Evolutionary conservation across 2,113 vertebrate genomes (phyloP).

Genomic region (Scartelaos histophorus): DNA sequence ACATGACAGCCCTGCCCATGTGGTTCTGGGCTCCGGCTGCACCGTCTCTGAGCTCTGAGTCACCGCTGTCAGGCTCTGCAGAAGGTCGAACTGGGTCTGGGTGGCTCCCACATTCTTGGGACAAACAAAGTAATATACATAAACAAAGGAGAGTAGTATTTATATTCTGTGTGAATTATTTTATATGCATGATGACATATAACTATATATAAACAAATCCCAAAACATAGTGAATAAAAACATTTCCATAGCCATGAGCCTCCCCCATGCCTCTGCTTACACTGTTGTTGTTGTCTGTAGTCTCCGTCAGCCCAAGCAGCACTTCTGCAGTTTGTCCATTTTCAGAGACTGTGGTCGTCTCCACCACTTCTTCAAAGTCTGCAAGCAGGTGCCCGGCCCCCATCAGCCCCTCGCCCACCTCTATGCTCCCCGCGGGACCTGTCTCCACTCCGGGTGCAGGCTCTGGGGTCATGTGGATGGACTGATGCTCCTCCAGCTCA

Average conservation of each 20-base stretch:
- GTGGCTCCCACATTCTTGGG: constrained; percentile 62
- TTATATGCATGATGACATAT: too few relatives aligned
- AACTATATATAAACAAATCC: too few relatives aligned
- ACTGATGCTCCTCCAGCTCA: constrained; percentile 81
- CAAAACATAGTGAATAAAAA: too few relatives aligned
- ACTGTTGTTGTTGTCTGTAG: constrained; percentile 46
- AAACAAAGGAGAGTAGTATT: constrained; percentile 25
- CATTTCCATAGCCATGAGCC: too few relatives aligned
- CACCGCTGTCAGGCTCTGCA: constrained; percentile 77
- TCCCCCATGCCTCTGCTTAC: constrained; percentile 44
- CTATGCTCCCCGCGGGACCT: constrained; percentile 51
- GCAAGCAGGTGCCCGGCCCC: constrained; percentile 78
- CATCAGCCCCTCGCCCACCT: constrained; percentile 72
- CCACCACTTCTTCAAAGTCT: constrained; percentile 82
- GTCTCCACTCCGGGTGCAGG: constrained; percentile 36
- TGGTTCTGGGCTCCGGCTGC: constrained; percentile 60
- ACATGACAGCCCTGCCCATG: constrained; percentile 73
- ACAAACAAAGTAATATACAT: constrained; percentile 49
- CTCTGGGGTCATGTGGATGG: constrained; percentile 64
- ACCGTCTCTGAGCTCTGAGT: constrained; percentile 66
- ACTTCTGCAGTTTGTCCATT: constrained; percentile 72
- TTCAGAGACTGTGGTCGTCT: constrained; percentile 77
- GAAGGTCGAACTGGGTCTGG: constrained; percentile 79
- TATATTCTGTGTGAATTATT: not conserved
- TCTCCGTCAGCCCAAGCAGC: constrained; percentile 68